A percentile compares a stretch with the other conserved stretches of the same genome.
These are phyloP conservation scores for Leptinotarsa haldemani DNA, from an alignment of 2,888 invertebrate genomes.

Conservation along the genomic window DNA sequence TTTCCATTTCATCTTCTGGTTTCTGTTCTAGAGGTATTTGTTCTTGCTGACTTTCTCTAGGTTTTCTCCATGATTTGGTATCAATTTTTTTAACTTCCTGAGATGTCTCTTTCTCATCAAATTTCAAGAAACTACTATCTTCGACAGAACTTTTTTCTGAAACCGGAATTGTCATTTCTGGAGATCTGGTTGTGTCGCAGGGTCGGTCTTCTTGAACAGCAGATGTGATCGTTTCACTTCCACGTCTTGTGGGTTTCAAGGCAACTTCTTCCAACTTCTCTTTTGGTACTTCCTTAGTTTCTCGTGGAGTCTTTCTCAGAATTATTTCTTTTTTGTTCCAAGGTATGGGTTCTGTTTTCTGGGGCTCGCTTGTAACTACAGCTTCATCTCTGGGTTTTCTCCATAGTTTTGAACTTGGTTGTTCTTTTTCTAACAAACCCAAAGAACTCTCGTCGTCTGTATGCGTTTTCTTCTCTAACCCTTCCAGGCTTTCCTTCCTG, in stretches of 20 bases:
- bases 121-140: conserved; percentile 46
- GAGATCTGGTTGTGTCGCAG: not conserved
- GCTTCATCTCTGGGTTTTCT: conserved; percentile 25
- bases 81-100: conserved; percentile 53
- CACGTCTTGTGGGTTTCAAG: conserved; percentile 65
- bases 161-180: not conserved
- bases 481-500: not conserved
- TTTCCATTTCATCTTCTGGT: not conserved
- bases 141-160: conserved; percentile 19
- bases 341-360: conserved; percentile 63
- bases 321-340: conserved; percentile 74
- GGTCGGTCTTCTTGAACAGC: not conserved
- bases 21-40: not conserved
- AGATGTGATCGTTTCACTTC: conserved; percentile 28
- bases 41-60: conserved; percentile 30
- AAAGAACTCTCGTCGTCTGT: not conserved
- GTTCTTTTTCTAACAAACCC: conserved; percentile 40
- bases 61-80: conserved; percentile 52
- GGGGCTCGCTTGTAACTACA: not conserved
- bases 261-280: conserved; percentile 67
- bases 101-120: conserved; percentile 46
- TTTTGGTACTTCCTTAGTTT: conserved; percentile 63
- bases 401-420: conserved; percentile 16
- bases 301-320: conserved; percentile 66
- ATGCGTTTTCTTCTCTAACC: not conserved